A percentile compares a stretch with the other conserved stretches of the same genome.
Evolutionary conservation across 1,140 invertebrate species (phyloP).

Genomic region (Temnothorax nylanderi): DNA sequence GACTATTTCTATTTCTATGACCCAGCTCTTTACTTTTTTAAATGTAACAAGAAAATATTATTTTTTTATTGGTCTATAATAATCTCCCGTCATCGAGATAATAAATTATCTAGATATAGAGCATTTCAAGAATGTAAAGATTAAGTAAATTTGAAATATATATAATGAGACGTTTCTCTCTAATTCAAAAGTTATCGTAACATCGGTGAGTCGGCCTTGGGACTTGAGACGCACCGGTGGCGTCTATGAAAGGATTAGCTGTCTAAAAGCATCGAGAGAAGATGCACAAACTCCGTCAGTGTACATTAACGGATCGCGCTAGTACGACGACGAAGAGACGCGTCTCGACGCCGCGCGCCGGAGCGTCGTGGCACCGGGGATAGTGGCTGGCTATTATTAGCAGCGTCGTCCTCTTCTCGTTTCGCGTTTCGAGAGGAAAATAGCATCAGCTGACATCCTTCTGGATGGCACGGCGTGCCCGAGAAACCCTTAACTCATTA

Average conservation of each 20-base stretch:
- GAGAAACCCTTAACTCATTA: constrained; percentile 8
- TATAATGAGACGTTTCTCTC: background rate
- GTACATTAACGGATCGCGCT: constrained; percentile 34
- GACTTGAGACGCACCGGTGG: background rate
- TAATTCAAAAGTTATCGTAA: background rate
- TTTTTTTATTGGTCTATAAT: too few species aligned
- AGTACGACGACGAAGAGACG: constrained; percentile 43
- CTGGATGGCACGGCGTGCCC: constrained; percentile 18
- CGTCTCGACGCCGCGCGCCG: constrained; percentile 44
- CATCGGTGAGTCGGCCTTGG: background rate
- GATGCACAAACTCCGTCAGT: background rate
- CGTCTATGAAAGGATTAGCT: constrained; percentile 23
- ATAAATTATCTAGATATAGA: background rate
- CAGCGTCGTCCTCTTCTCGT: constrained; percentile 69
- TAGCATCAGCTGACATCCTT: constrained; percentile 68
- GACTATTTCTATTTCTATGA: constrained; percentile 13
- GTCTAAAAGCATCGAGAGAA: constrained; percentile 5
- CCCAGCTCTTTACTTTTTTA: background rate
- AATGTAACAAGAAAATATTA: background rate
- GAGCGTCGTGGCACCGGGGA: constrained; percentile 64
- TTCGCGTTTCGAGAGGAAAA: constrained; percentile 63
- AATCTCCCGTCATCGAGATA: background rate
- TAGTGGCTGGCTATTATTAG: constrained; percentile 70
- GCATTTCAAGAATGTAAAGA: background rate
- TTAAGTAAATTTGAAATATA: background rate